Evolutionary conservation across 2,797 vertebrate genomes (phyloP).

Genomic region (Platyrinchus mystaceus): DNA sequence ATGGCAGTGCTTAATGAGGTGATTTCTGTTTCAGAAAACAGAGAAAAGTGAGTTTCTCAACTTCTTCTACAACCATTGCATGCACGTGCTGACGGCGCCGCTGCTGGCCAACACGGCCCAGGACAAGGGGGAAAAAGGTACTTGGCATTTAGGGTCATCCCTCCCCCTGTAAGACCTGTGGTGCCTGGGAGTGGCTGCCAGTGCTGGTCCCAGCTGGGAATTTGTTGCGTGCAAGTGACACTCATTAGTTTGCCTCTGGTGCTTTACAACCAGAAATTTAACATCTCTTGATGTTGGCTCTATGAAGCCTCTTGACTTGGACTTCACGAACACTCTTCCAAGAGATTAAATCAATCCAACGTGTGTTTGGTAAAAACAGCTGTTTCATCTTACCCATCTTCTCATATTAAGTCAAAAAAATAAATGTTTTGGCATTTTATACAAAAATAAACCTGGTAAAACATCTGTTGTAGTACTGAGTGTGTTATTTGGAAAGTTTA

Average conservation of each 20-base stretch:
- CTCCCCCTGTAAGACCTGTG: background rate
- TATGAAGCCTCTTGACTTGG: background rate
- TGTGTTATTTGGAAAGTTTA: background rate
- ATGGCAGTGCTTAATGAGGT: background rate
- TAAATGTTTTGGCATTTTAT: background rate
- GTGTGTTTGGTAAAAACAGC: background rate
- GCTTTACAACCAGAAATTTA: background rate
- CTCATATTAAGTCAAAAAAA: background rate
- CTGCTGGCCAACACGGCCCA: constrained; percentile 95
- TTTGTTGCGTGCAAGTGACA: accelerated
- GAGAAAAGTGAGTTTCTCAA: constrained; percentile 98
- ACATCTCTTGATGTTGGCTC: background rate
- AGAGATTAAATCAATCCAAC: background rate
- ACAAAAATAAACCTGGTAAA: background rate
- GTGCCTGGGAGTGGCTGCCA: background rate
- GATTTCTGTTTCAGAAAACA: constrained; percentile 85
- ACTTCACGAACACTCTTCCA: background rate
- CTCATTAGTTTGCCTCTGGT: background rate
- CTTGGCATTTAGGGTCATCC: background rate
- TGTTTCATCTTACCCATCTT: background rate
- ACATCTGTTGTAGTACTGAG: background rate
- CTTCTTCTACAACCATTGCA: constrained; percentile 99
- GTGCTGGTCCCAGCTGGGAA: background rate
- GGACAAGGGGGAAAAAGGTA: constrained; percentile 91
- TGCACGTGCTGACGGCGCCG: constrained; percentile 97